Conservation (phyloP, 2,113 vertebrate genomes). For the Myotis yumanensis region DNA sequence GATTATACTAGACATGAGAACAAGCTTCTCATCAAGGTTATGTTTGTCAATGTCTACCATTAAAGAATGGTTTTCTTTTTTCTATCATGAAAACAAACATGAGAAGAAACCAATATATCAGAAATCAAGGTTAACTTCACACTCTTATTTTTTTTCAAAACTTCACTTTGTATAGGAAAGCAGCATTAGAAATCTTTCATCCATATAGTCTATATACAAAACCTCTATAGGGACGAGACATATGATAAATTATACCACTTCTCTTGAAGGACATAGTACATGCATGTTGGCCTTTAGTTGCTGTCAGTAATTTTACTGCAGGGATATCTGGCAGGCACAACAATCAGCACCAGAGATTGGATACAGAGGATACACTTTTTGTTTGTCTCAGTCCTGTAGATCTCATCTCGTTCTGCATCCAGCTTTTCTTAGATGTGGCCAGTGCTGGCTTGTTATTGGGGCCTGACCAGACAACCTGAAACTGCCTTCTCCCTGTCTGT, state of each 20-base stretch:
- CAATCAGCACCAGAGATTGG: background rate
- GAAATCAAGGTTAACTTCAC: background rate
- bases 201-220: background rate
- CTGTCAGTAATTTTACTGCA: background rate
- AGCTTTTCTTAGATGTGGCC: background rate
- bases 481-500: background rate
- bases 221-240: background rate
- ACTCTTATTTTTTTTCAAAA: background rate
- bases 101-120: background rate
- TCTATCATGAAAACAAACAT: background rate
- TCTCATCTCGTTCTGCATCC: background rate
- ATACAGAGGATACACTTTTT: background rate
- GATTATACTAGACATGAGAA: background rate
- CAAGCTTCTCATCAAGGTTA: background rate
- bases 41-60: background rate
- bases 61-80: background rate
- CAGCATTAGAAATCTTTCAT: background rate
- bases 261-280: background rate
- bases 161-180: background rate
- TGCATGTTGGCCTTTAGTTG: background rate
- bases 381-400: background rate
- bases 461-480: background rate
- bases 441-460: background rate
- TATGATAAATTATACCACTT: background rate
- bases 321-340: background rate